phyloP scores from a whole-genome alignment of 2,113 vertebrate genomes.

The Cynopterus brachyotis region DNA sequence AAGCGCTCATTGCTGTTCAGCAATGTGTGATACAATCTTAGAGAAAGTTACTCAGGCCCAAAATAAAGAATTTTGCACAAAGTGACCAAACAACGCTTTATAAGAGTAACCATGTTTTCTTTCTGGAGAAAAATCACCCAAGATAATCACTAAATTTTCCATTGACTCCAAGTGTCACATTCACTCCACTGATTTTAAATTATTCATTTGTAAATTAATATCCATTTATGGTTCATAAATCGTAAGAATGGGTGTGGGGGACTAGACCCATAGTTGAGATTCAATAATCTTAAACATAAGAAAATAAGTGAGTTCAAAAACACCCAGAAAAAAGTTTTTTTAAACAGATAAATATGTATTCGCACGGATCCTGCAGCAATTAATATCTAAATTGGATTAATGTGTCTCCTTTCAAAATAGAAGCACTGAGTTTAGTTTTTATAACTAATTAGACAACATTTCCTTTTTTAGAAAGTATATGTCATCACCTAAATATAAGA shows the following conservation, averaged over 20 bases:
- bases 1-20: background rate
- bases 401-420: constrained; percentile 19
- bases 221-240: background rate
- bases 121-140: background rate
- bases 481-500: background rate
- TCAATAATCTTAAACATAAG: background rate
- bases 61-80: background rate
- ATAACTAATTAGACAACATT: background rate
- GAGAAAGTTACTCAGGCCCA: background rate
- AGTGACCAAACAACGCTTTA: background rate
- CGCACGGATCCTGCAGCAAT: background rate
- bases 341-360: background rate
- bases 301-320: constrained; percentile 11
- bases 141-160: background rate
- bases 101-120: background rate
- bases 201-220: constrained; percentile 40
- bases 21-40: background rate
- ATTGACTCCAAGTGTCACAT: background rate
- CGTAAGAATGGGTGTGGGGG: background rate
- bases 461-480: background rate
- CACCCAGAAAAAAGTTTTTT: background rate
- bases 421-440: background rate
- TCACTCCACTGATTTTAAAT: constrained; percentile 17
- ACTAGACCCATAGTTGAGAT: background rate
- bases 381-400: constrained; percentile 36